These are phyloP conservation scores for Frankliniella intonsa DNA, from an alignment of 2,888 invertebrate species.

Conservation along the genomic window DNA sequence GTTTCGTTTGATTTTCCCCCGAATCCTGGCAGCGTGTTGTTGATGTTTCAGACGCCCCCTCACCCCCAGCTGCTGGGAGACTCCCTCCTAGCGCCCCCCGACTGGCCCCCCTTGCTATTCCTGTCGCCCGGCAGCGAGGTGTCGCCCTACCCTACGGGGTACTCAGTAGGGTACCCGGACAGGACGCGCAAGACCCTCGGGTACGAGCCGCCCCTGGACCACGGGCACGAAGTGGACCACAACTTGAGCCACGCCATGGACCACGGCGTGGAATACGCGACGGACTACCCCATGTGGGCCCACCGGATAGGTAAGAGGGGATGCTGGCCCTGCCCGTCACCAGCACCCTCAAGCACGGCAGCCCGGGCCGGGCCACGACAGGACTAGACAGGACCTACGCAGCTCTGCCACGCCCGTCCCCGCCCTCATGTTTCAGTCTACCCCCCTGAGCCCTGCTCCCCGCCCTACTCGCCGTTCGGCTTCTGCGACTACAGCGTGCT, in stretches of 20 bases:
- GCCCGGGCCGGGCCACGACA: no score
- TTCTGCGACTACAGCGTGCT: constrained; percentile 15
- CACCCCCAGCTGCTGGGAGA: neutral
- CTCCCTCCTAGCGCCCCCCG: neutral
- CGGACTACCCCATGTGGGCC: no score
- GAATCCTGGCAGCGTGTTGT: neutral
- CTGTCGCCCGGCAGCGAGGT: neutral
- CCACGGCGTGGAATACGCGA: neutral
- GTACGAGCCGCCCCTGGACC: neutral
- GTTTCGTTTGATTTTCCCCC: neutral
- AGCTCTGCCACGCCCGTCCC: no score
- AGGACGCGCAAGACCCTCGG: neutral
- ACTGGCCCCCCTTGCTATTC: constrained; percentile 1
- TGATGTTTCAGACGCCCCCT: neutral
- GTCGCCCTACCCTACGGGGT: neutral
- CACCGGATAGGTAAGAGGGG: no score
- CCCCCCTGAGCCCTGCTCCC: neutral
- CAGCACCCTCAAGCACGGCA: no score
- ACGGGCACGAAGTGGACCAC: neutral
- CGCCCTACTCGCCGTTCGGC: constrained; percentile 18
- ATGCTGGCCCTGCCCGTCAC: no score
- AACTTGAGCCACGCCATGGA: neutral
- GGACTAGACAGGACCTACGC: no score
- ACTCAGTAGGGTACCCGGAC: neutral
- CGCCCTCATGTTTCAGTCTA: neutral